Conservation (phyloP, 2,888 invertebrate species). For the Zootermopsis nevadensis region DNA sequence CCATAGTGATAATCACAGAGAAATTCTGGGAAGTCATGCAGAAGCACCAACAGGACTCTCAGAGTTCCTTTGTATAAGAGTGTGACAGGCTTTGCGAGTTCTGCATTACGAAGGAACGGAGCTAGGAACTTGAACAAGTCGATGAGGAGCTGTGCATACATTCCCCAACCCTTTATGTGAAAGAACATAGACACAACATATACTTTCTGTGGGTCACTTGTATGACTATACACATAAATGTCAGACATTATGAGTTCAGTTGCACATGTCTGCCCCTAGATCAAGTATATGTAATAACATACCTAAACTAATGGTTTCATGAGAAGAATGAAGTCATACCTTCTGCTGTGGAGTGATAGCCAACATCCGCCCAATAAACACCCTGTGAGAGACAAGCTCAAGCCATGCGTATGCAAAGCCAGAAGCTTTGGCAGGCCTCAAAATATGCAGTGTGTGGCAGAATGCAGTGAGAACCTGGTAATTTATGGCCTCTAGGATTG, state of each 20-base stretch:
- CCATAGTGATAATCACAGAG: conserved; percentile 99
- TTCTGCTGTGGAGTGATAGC: conserved; percentile 93
- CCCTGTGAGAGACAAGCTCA: conserved; percentile 95
- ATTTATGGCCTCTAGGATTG: conserved; percentile 93
- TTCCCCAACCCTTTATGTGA: conserved; percentile 82
- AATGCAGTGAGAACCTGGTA: conserved; percentile 95
- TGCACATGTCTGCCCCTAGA: no score
- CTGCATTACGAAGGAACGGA: conserved; percentile 97
- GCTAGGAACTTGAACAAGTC: conserved; percentile 97
- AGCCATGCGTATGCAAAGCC: conserved; percentile 99
- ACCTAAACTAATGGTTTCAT: no score
- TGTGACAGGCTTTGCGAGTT: conserved; percentile 93
- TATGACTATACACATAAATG: no score
- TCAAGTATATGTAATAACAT: no score
- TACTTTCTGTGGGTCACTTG: no score
- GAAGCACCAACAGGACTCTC: conserved; percentile 90
- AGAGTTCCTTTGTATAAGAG: conserved; percentile 96
- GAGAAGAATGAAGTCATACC: conserved; percentile 59
- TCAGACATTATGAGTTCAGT: no score
- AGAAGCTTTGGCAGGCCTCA: conserved; percentile 92
- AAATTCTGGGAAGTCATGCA: conserved; percentile 99
- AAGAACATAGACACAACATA: no score
- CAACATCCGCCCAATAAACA: conserved; percentile 93
- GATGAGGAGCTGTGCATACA: conserved; percentile 95
- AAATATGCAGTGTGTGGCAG: conserved; percentile 93